These are phyloP conservation scores for Epirrhoe alternata DNA, from an alignment of 2,888 invertebrate genomes.

Conservation along the genomic window DNA sequence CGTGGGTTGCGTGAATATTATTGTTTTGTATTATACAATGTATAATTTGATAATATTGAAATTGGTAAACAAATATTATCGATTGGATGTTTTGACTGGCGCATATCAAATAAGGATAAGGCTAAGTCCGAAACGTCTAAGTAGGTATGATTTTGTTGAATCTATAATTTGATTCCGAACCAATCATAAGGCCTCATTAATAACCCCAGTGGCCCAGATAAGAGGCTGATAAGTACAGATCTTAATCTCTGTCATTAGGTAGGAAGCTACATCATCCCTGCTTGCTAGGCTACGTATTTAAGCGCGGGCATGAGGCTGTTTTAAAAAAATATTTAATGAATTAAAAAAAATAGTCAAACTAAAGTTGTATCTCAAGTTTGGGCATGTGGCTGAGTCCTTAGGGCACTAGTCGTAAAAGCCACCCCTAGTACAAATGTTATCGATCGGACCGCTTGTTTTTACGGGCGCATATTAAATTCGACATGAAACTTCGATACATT, in stretches of 20 bases:
- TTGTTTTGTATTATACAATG: not conserved
- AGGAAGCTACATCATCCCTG: too few species aligned
- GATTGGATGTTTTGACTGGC: not conserved
- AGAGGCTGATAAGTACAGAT: too few species aligned
- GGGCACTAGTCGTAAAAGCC: slow-evolving; percentile 57
- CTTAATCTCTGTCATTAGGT: too few species aligned
- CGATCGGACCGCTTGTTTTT: slow-evolving; percentile 63
- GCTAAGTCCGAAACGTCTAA: not conserved
- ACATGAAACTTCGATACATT: slow-evolving; percentile 54
- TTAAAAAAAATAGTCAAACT: not conserved
- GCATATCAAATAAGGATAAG: not conserved
- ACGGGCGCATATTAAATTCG: slow-evolving; percentile 64
- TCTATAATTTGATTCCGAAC: too few species aligned
- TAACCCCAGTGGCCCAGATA: too few species aligned
- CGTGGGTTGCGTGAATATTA: not conserved
- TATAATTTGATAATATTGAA: not conserved
- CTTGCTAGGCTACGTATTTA: too few species aligned
- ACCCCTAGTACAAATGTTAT: slow-evolving; percentile 59
- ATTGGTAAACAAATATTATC: not conserved
- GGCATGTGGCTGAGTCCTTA: slow-evolving; percentile 25
- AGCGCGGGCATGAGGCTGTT: not conserved
- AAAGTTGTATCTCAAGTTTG: not conserved
- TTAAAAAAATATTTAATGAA: not conserved
- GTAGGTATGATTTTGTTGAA: too few species aligned
- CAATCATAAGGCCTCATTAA: too few species aligned